phyloP scores from a whole-genome alignment of 2,113 vertebrate genomes.

The Hemiscyllium ocellatum region DNA sequence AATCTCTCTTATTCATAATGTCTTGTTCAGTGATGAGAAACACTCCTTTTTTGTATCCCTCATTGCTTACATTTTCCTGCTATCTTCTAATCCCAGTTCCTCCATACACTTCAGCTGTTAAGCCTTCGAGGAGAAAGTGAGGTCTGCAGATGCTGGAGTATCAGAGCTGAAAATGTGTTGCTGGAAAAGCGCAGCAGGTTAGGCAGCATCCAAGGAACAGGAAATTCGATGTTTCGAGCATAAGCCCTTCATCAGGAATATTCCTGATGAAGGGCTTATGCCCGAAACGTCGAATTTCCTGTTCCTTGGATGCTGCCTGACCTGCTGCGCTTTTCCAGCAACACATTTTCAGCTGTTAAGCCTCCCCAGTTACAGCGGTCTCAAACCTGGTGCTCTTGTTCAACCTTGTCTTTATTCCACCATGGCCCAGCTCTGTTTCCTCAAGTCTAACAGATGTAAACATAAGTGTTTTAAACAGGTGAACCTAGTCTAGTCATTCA shows the following conservation, averaged over 20 bases:
- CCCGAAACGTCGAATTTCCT: too few species aligned
- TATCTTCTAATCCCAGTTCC: not conserved
- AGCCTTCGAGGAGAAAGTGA: too few species aligned
- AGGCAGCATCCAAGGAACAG: too few species aligned
- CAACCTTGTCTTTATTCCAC: not conserved
- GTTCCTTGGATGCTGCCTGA: too few species aligned
- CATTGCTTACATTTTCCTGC: not conserved
- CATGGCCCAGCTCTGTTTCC: not conserved
- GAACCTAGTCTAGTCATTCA: not conserved
- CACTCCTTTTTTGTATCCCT: not conserved
- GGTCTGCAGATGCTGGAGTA: too few species aligned
- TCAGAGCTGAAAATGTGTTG: too few species aligned
- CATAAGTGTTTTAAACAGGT: not conserved
- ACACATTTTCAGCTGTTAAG: not conserved
- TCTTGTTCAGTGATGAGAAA: not conserved
- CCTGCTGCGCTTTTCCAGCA: too few species aligned
- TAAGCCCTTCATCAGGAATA: too few species aligned
- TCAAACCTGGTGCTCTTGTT: not conserved
- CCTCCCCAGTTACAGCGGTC: too few species aligned
- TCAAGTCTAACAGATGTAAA: not conserved
- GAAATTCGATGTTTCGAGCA: too few species aligned
- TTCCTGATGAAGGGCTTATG: too few species aligned
- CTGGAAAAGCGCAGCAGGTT: too few species aligned
- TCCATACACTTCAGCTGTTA: not conserved
- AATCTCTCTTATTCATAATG: not conserved